Evolutionary conservation across 1,140 invertebrate genomes (phyloP), one percentile per base, ranked within the genome.

Genomic region (Melitaea cinxia): DNA sequence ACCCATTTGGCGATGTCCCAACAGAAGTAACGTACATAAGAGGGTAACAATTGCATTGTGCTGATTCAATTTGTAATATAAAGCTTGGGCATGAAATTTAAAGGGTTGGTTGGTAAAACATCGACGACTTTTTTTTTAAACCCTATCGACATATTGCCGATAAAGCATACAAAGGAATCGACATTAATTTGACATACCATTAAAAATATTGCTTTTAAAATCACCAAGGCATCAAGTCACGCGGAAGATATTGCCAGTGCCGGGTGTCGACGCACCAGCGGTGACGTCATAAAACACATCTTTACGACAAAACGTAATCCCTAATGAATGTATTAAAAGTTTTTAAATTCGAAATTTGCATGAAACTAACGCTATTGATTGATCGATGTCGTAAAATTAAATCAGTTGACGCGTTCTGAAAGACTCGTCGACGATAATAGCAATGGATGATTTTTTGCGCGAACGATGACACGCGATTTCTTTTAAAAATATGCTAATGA

Each of bases 71-170:
- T 88, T 90, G 85, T 80, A 84, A 82, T 57, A 79, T 80, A 85
- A 87, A 81, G 79, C 77, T 60, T 35, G 69, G 58, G 70, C 77
- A 78, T 87, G 78, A 88, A 88, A 86, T 88, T 90, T 77, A 65
- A 79, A 81, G 88, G 88, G 88, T 88, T 74, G 72, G 77, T 74
- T 75, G 69, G 77, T 73, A 84, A 78, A 84, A 88, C 83, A 85
- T 66, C 65, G 53, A 75, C 65, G 3, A 6, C 30, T 33, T 33
- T 78, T 72, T 57, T 49, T 58, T 71, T 73, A 57, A 75, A 83
- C 83, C 86, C 83, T 82, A 88, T 90, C 81, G 85, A 86, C 85
- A 83, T 83, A 83, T 86, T 88, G 84, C 68, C 83, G 77, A 85
- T 85, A 57, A 66, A 71, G 67, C 53, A 37, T 70, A 87, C 83